Evolutionary conservation across 2,888 invertebrate genomes (phyloP).

Genomic region (Cataglyphis altisquamis): DNA sequence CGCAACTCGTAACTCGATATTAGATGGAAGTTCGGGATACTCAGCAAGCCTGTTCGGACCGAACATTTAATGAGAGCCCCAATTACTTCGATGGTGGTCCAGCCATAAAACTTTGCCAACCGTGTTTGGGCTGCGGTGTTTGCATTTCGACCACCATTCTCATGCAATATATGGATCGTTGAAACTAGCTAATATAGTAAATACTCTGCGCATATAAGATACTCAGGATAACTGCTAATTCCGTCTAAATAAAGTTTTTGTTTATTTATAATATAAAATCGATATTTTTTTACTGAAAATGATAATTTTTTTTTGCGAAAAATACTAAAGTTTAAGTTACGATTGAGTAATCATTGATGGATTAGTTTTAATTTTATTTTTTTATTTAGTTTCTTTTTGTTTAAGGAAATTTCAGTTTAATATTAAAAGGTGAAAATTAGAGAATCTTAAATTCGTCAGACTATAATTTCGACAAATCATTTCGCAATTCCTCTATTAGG

Average conservation of each 20-base stretch:
- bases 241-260: not conserved
- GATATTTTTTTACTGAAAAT: not conserved
- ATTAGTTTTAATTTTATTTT: slow-evolving; percentile 6
- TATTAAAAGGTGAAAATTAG: not conserved
- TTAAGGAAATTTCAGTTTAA: not conserved
- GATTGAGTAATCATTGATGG: not conserved
- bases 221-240: not conserved
- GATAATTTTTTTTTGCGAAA: not conserved
- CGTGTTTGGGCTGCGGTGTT: slow-evolving; percentile 22
- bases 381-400: not conserved
- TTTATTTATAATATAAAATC: not conserved
- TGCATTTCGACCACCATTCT: slow-evolving; percentile 35
- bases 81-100: slow-evolving; percentile 58
- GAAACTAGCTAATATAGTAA: not conserved
- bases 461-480: not conserved
- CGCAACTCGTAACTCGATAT: slow-evolving; percentile 56
- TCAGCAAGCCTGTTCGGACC: slow-evolving; percentile 37
- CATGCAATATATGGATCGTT: not conserved
- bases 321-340: not conserved
- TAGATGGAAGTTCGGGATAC: slow-evolving; percentile 36
- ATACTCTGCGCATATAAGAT: not conserved
- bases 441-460: not conserved
- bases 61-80: slow-evolving; percentile 54
- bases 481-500: not conserved
- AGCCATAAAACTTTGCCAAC: slow-evolving; percentile 55